Evolutionary conservation across 2,888 invertebrate species (phyloP).

Genomic region (Lasioglossum oenotherae): DNA sequence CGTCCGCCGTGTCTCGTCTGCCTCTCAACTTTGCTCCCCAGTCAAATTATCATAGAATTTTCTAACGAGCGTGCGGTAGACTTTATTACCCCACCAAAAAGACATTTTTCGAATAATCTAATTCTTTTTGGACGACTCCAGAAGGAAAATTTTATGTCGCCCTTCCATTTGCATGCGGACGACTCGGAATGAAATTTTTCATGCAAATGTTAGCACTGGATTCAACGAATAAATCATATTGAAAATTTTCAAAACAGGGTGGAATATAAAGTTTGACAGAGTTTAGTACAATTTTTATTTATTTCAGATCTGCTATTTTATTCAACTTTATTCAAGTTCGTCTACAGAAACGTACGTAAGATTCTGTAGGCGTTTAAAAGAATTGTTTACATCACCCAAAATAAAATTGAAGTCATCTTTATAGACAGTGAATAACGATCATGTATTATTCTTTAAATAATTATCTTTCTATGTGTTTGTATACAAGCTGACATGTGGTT

Average conservation of each 20-base stretch:
- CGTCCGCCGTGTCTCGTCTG: background rate
- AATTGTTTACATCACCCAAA: background rate
- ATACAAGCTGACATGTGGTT: background rate
- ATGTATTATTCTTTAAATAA: background rate
- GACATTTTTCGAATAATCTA: background rate
- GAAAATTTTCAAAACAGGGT: too few species aligned
- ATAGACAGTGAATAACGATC: background rate
- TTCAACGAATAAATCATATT: too few species aligned
- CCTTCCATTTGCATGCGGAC: background rate
- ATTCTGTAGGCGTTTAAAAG: too few species aligned
- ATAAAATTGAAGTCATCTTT: background rate
- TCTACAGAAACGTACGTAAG: too few species aligned
- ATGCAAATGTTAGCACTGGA: too few species aligned
- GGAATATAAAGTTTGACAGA: too few species aligned
- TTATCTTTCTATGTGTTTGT: background rate
- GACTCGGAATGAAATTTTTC: background rate
- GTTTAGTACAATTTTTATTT: too few species aligned
- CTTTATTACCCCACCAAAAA: background rate
- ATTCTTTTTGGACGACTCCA: background rate
- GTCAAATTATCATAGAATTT: background rate
- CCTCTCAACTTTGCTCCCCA: background rate
- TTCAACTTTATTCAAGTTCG: too few species aligned
- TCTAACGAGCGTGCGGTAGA: background rate
- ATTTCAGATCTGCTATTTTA: too few species aligned
- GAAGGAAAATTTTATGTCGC: background rate